Percentiles rank a stretch among this genome's conserved stretches.
These are phyloP conservation scores for Cephus pulcher DNA, from an alignment of 2,888 invertebrate genomes.

Conservation along the genomic window DNA sequence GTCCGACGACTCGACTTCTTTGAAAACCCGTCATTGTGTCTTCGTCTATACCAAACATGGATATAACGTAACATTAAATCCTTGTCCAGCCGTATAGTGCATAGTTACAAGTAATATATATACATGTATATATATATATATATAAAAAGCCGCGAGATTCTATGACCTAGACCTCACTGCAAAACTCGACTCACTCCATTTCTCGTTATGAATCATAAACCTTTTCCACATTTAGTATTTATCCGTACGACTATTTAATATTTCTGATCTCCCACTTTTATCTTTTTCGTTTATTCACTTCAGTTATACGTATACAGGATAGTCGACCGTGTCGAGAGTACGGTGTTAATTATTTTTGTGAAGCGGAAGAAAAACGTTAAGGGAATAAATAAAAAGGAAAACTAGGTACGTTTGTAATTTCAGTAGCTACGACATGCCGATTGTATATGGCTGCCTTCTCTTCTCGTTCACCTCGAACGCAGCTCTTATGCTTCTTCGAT, in stretches of 20 bases:
- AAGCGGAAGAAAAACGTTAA: not conserved
- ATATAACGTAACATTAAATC: slow-evolving; percentile 1
- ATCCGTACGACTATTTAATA: not conserved
- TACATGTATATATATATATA: not conserved
- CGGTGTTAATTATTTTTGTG: not conserved
- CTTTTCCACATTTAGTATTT: not conserved
- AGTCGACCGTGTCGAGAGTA: not conserved
- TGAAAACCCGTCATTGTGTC: slow-evolving; percentile 9
- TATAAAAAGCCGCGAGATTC: not conserved
- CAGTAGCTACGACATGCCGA: not conserved
- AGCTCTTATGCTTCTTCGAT: slow-evolving; percentile 32
- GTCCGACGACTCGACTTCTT: not conserved
- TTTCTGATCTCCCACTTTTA: not conserved
- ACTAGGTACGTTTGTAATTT: not conserved
- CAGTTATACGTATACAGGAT: not conserved
- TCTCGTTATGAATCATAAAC: slow-evolving; percentile 1
- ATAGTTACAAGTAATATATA: not conserved
- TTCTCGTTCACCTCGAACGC: slow-evolving; percentile 44
- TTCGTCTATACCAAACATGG: slow-evolving; percentile 5
- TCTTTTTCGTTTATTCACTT: not conserved
- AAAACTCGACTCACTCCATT: slow-evolving; percentile 5
- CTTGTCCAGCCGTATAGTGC: not conserved
- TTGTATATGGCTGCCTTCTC: not conserved
- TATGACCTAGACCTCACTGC: slow-evolving; percentile 6
- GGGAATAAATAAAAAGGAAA: not conserved